Base-by-base conservation (phyloP, 2,888 invertebrate species). In the Elysia crispata region DNA sequence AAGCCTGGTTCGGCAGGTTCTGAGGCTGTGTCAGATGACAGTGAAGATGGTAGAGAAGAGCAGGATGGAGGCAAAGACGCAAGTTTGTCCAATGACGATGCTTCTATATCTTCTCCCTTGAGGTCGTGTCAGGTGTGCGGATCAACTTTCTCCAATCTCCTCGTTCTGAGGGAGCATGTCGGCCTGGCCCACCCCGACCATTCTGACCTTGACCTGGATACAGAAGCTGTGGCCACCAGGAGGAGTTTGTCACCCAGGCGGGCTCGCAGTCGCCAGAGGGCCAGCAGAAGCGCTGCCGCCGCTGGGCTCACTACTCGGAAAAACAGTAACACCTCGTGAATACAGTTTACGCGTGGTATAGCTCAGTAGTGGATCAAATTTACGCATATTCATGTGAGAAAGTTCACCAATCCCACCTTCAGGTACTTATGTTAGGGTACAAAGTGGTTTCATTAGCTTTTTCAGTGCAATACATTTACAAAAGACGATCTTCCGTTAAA, bases 61-160 rank as follows among this genome's bases (percentile, higher is more conserved):
- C 93, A 94, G 13, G 80, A 79, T 64, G 76, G 77, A 30, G 82
- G 77, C 30, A 81, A 81, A 69, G 80, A 79, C 31, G 77, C 74
- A 13, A 77, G 77, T 41, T 62, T 80, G 54, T 78, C 74, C 31
- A 80, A 81, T 54, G 82, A 81, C 75, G n/a, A n/a, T n/a, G n/a
- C n/a, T n/a, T n/a, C n/a, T n/a, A n/a, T n/a, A n/a, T n/a, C n/a
- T n/a, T 93, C 93, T 85, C n/a, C 25, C 13, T 64, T 72, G 70
- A 94, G 95, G 84, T 94, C 94, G 82, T 96, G 96, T 91, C 94
- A 95, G 84, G 94, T 95, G 86, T 96, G 96, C 89, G 94, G 94
- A 89, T 94, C 94, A 84, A 92, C 93, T 83, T 94, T 95, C 89
- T 94, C 94, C 84, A 95, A 95, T 88, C 92, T 94, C 70, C 91